Evolutionary conservation across 2,888 invertebrate genomes (phyloP), one percentile per base, ranked within the genome.

Genomic region (Ectemnius lituratus): DNA sequence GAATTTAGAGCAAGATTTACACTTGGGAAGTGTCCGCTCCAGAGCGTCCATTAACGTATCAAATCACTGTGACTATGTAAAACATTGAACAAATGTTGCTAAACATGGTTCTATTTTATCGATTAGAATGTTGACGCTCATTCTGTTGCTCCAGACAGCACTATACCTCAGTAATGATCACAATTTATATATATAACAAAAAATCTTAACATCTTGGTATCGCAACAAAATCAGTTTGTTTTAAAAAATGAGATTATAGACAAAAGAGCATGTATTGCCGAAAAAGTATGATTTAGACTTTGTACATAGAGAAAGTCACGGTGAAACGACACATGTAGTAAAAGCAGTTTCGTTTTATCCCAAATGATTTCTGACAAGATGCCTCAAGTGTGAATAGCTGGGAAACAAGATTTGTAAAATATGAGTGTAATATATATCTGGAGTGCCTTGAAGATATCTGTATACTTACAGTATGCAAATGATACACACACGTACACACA

Each of bases 361-460:
- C 37, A 37, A 11, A 37, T 82, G 71, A 63, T 73, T 78, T 72
- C 62, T 78, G 65, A 66, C 70, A 65, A 65, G 69, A 80, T 79
- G 76, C 75, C 77, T 77, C 67, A 78, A 76, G 73, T 67, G 76
- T 70, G 62, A 81, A 71, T 79, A 70, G 59, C 73, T 79, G 61
- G 60, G 75, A 61, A 83, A 80, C 63, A 83, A 67, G 80, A 76
- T 70, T 87, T 89, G 89, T 89, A 89, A 88, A 88, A 88, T 88
- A 88, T 86, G 85, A 86, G 84, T 89, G 89, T 89, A 88, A 88
- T 88, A 89, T 80, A 90, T 88, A 90, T 89, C 88, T 88, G 90
- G 90, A 90, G 90, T 90, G 90, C 90, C 90, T 90, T 90, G 88
- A 88, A 90, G 87, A 90, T 88, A 88, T 88, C 85, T 86, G 88